A percentile compares a stretch with the other conserved stretches of the same genome.
Conservation (phyloP, 2,113 vertebrate species). For the Nettapus auritus region DNA sequence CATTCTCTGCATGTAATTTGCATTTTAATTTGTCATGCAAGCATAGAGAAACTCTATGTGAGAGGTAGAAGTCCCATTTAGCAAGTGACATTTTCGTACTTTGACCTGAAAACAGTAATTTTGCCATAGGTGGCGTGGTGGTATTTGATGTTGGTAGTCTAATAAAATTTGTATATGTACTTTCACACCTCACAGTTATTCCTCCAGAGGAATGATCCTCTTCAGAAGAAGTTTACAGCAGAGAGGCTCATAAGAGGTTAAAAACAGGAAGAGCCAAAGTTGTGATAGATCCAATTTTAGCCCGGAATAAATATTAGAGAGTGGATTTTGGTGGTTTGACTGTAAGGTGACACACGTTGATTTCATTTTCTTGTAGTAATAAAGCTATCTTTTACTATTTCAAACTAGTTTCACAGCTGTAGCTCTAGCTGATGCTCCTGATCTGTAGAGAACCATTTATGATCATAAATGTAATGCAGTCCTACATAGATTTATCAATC, state of each 20-base stretch:
- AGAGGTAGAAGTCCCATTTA: background rate
- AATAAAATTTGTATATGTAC: background rate
- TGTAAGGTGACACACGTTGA: background rate
- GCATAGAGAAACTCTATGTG: background rate
- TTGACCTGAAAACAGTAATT: background rate
- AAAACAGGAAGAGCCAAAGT: background rate
- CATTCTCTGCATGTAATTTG: background rate
- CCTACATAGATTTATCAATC: background rate
- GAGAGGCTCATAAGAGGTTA: background rate
- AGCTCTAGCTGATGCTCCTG: background rate
- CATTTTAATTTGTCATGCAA: background rate
- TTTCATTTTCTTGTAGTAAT: background rate
- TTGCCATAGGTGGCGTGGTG: no score
- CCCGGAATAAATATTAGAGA: background rate
- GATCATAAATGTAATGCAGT: background rate
- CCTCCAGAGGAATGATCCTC: background rate
- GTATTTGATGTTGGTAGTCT: background rate
- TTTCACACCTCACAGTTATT: background rate
- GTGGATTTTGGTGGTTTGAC: background rate
- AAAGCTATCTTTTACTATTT: background rate
- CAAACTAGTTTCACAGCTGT: background rate
- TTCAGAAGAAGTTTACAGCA: background rate
- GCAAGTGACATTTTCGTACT: background rate
- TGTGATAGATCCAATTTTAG: background rate
- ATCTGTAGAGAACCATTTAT: background rate